Percentiles rank a stretch among this genome's conserved stretches.
These are phyloP conservation scores for Peromyscus californicus DNA, from an alignment of 2,113 vertebrate genomes.

Conservation along the genomic window DNA sequence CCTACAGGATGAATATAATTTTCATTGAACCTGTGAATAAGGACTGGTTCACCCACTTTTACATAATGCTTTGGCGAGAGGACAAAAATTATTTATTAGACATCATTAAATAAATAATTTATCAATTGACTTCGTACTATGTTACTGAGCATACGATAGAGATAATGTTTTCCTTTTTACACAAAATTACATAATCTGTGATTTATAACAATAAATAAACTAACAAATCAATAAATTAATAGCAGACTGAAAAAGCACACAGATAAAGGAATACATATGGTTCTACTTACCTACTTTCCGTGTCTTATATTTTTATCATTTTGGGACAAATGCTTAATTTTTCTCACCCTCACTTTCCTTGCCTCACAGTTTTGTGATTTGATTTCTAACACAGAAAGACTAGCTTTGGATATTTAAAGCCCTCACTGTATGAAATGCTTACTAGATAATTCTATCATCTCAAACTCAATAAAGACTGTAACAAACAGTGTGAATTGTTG, in stretches of 20 bases:
- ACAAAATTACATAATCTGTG: neutral
- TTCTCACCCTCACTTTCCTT: neutral
- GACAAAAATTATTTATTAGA: neutral
- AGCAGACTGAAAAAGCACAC: neutral
- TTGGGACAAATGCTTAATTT: neutral
- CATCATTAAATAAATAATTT: neutral
- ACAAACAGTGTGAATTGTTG: neutral
- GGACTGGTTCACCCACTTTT: neutral
- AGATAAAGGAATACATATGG: neutral
- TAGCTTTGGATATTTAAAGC: neutral
- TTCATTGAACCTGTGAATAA: neutral
- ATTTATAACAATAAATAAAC: neutral
- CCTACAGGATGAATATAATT: neutral
- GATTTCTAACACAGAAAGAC: neutral
- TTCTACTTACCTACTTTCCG: neutral
- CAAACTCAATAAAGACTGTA: neutral
- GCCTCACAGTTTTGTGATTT: neutral
- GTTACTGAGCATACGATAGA: neutral
- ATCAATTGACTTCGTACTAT: neutral
- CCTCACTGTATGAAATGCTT: neutral
- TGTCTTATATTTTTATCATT: neutral
- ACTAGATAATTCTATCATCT: neutral
- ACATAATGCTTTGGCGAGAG: neutral
- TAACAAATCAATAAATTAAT: neutral
- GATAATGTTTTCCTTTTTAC: neutral